Base-by-base conservation (phyloP, 2,797 vertebrate species). In the Mus spretus region DNA sequence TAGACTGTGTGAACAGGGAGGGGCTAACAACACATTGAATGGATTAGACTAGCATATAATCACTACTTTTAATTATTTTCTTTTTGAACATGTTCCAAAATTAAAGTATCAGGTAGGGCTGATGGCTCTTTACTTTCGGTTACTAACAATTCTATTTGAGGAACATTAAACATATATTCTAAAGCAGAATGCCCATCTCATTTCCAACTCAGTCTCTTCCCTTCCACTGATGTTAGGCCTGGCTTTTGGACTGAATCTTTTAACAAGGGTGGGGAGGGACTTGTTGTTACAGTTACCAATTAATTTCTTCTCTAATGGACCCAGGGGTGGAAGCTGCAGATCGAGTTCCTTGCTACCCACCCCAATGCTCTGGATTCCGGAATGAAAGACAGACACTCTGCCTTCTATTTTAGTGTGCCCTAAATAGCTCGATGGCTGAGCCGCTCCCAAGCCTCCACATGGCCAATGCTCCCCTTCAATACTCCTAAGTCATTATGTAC, bases 31-130 rank as follows among this genome's bases (percentile, higher is more conserved):
- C 31, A 67, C 83, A 24, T 50, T 67, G 20, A 61, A 44, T 79
- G 61, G 22, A 7, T 53, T 70, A 26, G 40, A 67, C 57, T 92
- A 65, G 19, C 4, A 10, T 97, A 74, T 92, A 59, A 82, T 93
- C 82, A 95, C 61, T 72, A 31, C 87, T 50, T 26, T 90, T 90
- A 95, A 82, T 50, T 90, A 55, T 85, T 96, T 96, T 83, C 40
- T 90, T 53, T 93, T 83, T 90, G 63, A 80, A 87, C 20, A 87
- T 61, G 65, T 20, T 90, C 24, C 59, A 81, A 17, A 34, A 53
- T 80, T 37, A 26, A 72, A 88, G 83, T 20, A n/a, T 83, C 55
- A 91, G 63, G 15, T 44, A 92, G 26, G 72, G 53, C n/a, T 83
- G 89, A 1, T 50, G 34, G 61, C 12, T 75, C 5, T 86, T 84